Evolutionary conservation across 1,140 invertebrate species (phyloP), one percentile per base, ranked within the genome.

Genomic region (Cydia strobilella): DNA sequence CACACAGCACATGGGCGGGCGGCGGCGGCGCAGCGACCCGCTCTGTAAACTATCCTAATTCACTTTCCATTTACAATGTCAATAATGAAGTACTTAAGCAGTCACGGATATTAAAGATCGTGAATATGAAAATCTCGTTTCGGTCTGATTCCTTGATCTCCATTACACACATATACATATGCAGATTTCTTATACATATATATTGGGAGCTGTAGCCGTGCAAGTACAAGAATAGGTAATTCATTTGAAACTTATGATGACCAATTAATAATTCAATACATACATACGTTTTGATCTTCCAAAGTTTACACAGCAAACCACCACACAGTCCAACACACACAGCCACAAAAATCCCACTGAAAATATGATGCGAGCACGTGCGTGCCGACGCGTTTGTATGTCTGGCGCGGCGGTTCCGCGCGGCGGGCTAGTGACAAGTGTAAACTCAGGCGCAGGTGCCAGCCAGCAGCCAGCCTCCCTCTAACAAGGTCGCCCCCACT

Each of bases 401-500:
- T 69, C 27, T 80, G 82, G 75, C 80, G 83, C 85, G 86, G 84
- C 83, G 83, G 78, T 7, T 89, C 89, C 90, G 90, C 90, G 83
- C 88, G 81, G 79, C 77, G 74, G 69, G 76, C 83, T 69, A 89
- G 84, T 85, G 86, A 90, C 90, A 91, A 92, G 90, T 92, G 90
- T 84, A 82, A 82, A 81, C 48, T 62, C 27, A 76, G 74, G 77
- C 83, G 85, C 90, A 92, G 90, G 90, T 92, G 90, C 81, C 88
- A 88, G 85, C 83, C 85, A 90, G 85, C 88, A 88, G 85, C 83
- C 85, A 90, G 85, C 84, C 85, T 90, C 90, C 88, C 90, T 90
- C 90, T 90, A 92, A 92, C 88, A 90, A 92, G 90, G 90, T 90
- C 90, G 87, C 88, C 86, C 86, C 78, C 86, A 83, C 80, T 81